Evolutionary conservation across 2,888 invertebrate genomes (phyloP).

Genomic region (Apotomis turbidana): DNA sequence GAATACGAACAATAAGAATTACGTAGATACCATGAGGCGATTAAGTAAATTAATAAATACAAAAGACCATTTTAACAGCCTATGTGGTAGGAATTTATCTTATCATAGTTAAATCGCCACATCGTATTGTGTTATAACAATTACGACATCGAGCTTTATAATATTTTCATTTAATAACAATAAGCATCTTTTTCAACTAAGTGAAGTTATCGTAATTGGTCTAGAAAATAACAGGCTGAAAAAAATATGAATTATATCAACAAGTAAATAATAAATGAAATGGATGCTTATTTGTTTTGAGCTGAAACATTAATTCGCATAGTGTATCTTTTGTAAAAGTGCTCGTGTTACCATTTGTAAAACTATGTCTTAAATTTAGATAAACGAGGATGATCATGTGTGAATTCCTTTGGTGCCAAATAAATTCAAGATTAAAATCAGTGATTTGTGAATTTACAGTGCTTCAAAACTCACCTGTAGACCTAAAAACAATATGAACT

Average conservation of each 20-base stretch:
- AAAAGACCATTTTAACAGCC: no score
- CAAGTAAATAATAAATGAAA: neutral
- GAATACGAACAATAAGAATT: slow-evolving; percentile 11
- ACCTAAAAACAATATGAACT: slow-evolving; percentile 44
- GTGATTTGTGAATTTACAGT: slow-evolving; percentile 36
- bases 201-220: neutral
- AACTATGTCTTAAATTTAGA: slow-evolving; percentile 20
- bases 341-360: neutral
- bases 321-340: slow-evolving; percentile 17
- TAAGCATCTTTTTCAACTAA: slow-evolving; percentile 14
- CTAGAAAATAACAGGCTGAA: no score
- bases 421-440: slow-evolving; percentile 12
- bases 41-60: neutral
- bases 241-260: no score
- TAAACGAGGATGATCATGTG: slow-evolving; percentile 18
- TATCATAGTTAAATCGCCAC: neutral
- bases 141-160: slow-evolving; percentile 22
- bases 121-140: slow-evolving; percentile 7
- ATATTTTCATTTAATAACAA: neutral
- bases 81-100: neutral
- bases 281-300: neutral
- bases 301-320: neutral
- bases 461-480: slow-evolving; percentile 34
- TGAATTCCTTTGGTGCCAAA: slow-evolving; percentile 17
- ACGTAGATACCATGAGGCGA: slow-evolving; percentile 12